phyloP scores from a whole-genome alignment of 2,797 vertebrate species.

The Acanthopagrus latus region DNA sequence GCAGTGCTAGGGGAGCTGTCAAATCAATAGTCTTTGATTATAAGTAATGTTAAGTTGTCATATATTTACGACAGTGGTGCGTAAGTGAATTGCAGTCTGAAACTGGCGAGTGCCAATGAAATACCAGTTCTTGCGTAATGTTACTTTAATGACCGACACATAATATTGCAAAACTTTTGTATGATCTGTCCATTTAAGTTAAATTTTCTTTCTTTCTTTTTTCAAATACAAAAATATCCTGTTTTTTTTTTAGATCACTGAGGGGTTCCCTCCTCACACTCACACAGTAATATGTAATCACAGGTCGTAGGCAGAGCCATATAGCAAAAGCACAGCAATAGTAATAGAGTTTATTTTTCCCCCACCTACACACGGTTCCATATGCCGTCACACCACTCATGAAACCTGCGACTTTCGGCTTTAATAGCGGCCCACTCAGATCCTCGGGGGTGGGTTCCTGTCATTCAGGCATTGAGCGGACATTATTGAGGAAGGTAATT shows the following conservation, averaged over 20 bases:
- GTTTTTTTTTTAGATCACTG: slow-evolving; percentile 11
- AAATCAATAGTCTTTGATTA: too few relatives aligned
- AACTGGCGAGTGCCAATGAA: too few relatives aligned
- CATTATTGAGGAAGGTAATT: slow-evolving; percentile 86
- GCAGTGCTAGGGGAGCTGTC: too few relatives aligned
- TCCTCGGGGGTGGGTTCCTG: slow-evolving; percentile 71
- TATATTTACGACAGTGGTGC: too few relatives aligned
- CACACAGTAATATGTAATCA: slow-evolving; percentile 20
- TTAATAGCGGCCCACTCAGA: slow-evolving; percentile 67
- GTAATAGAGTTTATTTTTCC: slow-evolving; percentile 47
- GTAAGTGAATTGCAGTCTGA: too few relatives aligned
- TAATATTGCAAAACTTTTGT: background rate
- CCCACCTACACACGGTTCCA: slow-evolving; percentile 54
- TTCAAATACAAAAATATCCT: background rate
- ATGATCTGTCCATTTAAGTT: background rate
- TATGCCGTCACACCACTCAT: slow-evolving; percentile 59
- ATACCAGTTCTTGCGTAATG: too few relatives aligned
- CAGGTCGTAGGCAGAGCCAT: slow-evolving; percentile 18
- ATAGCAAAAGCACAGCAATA: slow-evolving; percentile 21
- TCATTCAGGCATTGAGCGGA: slow-evolving; percentile 80
- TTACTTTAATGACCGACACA: background rate
- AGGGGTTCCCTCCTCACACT: slow-evolving; percentile 19
- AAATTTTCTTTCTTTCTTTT: background rate
- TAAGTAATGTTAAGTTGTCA: too few relatives aligned
- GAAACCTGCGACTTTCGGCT: slow-evolving; percentile 55